Conservation (phyloP, 2,888 invertebrate genomes). For the Phortica okadai region DNA sequence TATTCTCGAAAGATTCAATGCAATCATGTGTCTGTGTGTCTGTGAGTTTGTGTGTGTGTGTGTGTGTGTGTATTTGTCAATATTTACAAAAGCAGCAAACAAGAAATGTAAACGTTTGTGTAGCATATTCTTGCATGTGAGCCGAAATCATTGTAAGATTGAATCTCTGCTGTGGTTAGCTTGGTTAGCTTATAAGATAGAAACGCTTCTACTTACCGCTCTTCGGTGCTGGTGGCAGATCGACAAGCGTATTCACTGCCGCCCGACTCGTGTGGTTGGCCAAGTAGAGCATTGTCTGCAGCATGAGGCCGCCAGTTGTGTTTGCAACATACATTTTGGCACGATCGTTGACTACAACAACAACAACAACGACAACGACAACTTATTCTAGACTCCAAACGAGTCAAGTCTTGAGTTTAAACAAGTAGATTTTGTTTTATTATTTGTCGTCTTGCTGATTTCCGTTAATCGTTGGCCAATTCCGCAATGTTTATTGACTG, state of each 20-base stretch:
- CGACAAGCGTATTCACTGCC: conserved; percentile 71
- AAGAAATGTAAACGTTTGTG: no score
- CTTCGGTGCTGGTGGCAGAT: conserved; percentile 73
- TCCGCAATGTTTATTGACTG: not conserved
- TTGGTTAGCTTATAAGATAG: no score
- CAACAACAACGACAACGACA: not conserved
- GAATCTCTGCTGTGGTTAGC: no score
- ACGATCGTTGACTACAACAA: not conserved
- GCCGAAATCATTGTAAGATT: no score
- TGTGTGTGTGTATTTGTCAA: no score
- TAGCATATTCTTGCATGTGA: no score
- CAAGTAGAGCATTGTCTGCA: conserved; percentile 76
- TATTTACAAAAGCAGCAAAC: no score
- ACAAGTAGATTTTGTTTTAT: not conserved
- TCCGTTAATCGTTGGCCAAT: conserved; percentile 5
- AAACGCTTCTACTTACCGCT: conserved; percentile 68
- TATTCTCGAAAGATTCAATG: conserved; percentile 8
- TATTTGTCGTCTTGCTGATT: not conserved
- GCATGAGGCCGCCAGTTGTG: conserved; percentile 75
- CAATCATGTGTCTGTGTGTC: no score
- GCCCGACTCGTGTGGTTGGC: conserved; percentile 75
- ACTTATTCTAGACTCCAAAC: conserved; percentile 16
- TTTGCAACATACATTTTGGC: conserved; percentile 72
- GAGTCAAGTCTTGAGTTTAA: not conserved
- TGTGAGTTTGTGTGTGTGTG: no score